A percentile compares a stretch with the other conserved stretches of the same genome.
phyloP scores from a whole-genome alignment of 2,797 vertebrate genomes.

The Coregonus suidteri region DNA sequence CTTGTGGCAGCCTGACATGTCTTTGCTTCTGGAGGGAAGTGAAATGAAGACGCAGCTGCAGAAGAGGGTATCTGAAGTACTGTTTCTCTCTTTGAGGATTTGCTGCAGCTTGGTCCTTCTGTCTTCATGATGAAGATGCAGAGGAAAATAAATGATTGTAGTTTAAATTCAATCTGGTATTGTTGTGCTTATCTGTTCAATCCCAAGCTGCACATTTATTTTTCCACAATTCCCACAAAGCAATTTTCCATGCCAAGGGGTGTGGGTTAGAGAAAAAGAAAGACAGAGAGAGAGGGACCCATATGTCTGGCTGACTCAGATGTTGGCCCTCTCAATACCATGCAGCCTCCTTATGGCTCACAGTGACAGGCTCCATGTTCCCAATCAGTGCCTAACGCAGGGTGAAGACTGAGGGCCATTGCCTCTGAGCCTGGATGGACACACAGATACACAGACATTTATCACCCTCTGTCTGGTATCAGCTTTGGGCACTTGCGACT shows the following conservation, averaged over 20 bases:
- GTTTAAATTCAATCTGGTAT: not conserved
- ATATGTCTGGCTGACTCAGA: not conserved
- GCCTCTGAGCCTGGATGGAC: constrained; percentile 11
- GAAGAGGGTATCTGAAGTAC: not conserved
- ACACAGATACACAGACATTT: not conserved
- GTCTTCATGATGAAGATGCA: not conserved
- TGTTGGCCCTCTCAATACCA: not conserved
- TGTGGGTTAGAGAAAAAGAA: not conserved
- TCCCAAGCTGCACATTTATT: not conserved
- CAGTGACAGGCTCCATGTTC: not conserved
- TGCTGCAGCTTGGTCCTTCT: not conserved
- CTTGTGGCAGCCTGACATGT: not conserved
- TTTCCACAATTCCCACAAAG: not conserved
- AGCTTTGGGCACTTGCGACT: no score
- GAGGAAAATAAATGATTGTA: not conserved
- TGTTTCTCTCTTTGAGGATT: not conserved
- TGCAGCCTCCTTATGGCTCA: not conserved
- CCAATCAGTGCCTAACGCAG: not conserved
- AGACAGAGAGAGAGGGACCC: not conserved
- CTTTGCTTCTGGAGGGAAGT: not conserved
- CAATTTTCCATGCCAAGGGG: not conserved
- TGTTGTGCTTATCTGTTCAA: not conserved
- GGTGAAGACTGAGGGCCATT: not conserved
- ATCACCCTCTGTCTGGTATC: not conserved
- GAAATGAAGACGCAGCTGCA: not conserved